These are phyloP conservation scores for Buphagus erythrorhynchus DNA, from an alignment of 2,797 vertebrate genomes.

Conservation along the genomic window DNA sequence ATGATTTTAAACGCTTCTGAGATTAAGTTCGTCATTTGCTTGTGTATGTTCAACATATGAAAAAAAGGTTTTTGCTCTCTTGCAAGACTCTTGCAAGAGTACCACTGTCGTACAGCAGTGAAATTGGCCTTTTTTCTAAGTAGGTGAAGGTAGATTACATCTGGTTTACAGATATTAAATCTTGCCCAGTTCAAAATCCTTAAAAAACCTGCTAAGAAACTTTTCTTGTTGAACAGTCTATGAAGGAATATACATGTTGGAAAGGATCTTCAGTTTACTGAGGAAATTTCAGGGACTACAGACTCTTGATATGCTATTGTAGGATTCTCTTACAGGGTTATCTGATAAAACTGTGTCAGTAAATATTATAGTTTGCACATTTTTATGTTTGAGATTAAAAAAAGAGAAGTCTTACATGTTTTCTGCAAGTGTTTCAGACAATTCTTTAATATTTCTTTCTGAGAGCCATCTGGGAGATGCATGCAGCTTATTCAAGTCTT, in stretches of 20 bases:
- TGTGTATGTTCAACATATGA: neutral
- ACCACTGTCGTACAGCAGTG: neutral
- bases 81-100: neutral
- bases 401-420: neutral
- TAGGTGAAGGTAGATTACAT: neutral
- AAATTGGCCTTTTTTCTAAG: neutral
- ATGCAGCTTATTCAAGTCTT: slow-evolving; percentile 44
- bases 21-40: neutral
- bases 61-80: fast-evolving
- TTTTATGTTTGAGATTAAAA: slow-evolving; percentile 37
- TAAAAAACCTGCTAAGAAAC: neutral
- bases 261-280: neutral
- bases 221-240: neutral
- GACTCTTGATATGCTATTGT: neutral
- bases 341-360: neutral
- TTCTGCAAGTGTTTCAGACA: slow-evolving; percentile 37
- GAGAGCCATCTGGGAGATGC: slow-evolving; percentile 41
- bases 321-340: neutral
- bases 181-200: neutral
- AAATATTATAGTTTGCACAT: slow-evolving; percentile 44
- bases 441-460: slow-evolving; percentile 39
- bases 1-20: neutral
- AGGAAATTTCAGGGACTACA: neutral
- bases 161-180: neutral
- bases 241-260: neutral